Base-by-base conservation (phyloP, 2,797 vertebrate species). In the Leucoraja ocellata region DNA sequence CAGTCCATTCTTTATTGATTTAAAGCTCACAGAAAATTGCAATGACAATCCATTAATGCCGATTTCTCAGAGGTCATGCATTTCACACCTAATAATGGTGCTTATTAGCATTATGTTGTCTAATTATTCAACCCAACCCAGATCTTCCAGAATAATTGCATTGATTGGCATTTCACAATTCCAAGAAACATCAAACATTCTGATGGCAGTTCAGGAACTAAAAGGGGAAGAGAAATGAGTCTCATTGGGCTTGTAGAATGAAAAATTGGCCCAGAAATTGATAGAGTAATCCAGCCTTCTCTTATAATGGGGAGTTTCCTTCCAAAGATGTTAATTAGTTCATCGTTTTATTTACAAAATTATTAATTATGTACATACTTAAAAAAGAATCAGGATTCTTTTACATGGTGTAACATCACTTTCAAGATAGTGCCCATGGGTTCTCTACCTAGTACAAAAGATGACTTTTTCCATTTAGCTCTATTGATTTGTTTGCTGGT, bases 101-200 rank as follows among this genome's bases (percentile, higher is more conserved):
- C 21, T 81, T 81, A 54, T 81, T 54, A 54, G 39, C 39, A 54
- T 2, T 8, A 10, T 81, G 54, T 84, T n/a, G 4, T 28, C 25
- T n/a, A 63, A n/a, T 63, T 25, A 13, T 61, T n/a, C 83, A 86
- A 13, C 8, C 11, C 16, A 86, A 86, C 10, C 23, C 83, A 16
- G 58, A 32, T 86, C 54, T 86, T 63, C 58, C 25, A 86, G 28
- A 86, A 28, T 86, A 86, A 86, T 63, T 86, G 83, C 25, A 63
- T 86, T 86, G 58, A 63, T n/a, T 86, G 58, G 58, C 54, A 86
- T n/a, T 63, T 61, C 54, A 86, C 14, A 86, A 54, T 83, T 83
- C 28, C 80, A 83, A 58, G 80, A 83, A 83, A 83, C 58, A 18
- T 25, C 58, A 58, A 58, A 83, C 81, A 86, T n/a, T n/a, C 63